Base-by-base conservation (phyloP, 2,888 invertebrate species). In the Pachycephus smyrnensis region DNA sequence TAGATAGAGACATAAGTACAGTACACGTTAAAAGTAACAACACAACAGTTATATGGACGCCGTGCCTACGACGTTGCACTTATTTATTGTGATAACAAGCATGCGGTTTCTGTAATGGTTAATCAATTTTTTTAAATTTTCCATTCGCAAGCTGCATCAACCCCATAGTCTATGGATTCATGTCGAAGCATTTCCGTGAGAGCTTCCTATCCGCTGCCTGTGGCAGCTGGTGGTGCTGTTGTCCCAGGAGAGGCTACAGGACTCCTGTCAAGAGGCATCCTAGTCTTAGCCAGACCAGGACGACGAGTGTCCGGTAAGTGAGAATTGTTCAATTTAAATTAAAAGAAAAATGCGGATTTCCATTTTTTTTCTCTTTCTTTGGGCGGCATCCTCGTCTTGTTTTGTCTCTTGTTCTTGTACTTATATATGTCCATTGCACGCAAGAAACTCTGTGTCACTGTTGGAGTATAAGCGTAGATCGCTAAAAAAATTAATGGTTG, bases 101-200 rank as follows among this genome's bases (percentile, higher is more conserved):
- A 15, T 40, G 23, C 15, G 40, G 15, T 6, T 40, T 23, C 4
- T 4, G 33, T 33, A 33, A 33, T 33, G 33, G 33, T 33, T 40
- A 40, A 55, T 55, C 9, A 55, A 55, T 40, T 30, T 40, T 40
- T 32, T 69, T 75, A 71, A 31, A 76, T 75, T 86, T 86, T 69
- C 83, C 40, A 55, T 23, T 23, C 23, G 55, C 55, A 55, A 95
- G 95, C 86, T 95, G 95, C 89, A 93, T 95, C 84, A 95, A 95
- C 90, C 96, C 96, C 6, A 93, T 96, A 69, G 93, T 95, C 55
- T 96, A 96, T 88, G 95, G 95, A 36, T 96, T 96, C 90, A 95
- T 96, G 94, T 95, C 95, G 71, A 94, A 94, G 86, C 94, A 94
- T 90, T 95, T 95, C 90, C 92, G 95, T 4, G 93, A 94, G 82